Percentiles rank a stretch among this genome's conserved stretches.
These are phyloP conservation scores for Hippocampus barbouri DNA, from an alignment of 2,113 vertebrate genomes.

Conservation along the genomic window DNA sequence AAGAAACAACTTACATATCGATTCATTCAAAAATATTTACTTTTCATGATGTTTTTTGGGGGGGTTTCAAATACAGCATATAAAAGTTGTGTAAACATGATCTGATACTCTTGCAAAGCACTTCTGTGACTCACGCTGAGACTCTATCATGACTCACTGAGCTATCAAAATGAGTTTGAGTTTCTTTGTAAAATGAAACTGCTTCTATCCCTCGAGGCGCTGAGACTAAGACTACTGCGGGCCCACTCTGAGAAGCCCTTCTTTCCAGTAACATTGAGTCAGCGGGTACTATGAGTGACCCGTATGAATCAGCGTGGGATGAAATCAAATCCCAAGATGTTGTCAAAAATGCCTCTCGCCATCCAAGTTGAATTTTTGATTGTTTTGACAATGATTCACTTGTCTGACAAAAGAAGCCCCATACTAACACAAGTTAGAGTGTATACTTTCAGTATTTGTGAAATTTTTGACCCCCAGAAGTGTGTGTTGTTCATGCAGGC, in stretches of 20 bases:
- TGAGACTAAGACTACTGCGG: neutral
- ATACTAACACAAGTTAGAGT: neutral
- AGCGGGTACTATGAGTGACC: conserved; percentile 27
- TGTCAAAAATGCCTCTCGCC: conserved; percentile 11
- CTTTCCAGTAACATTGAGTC: conserved; percentile 42
- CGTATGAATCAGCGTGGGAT: conserved; percentile 24
- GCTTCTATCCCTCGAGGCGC: conserved; percentile 2
- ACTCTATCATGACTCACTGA: conserved; percentile 4
- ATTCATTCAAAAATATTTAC: neutral
- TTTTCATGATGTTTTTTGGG: neutral
- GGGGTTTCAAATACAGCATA: neutral
- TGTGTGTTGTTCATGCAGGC: conserved; percentile 26
- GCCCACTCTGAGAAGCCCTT: conserved; percentile 2
- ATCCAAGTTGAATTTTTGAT: conserved; percentile 10
- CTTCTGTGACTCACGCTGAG: neutral
- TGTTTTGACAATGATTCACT: conserved; percentile 53
- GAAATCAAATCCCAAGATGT: conserved; percentile 24
- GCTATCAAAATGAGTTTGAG: conserved; percentile 5
- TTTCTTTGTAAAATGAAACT: neutral
- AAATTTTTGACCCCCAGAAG: conserved; percentile 5
- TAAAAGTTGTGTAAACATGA: neutral
- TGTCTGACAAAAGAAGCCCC: conserved; percentile 15
- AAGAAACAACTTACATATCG: neutral
- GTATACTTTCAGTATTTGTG: conserved; percentile 13
- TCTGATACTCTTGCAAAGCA: neutral